A percentile compares a stretch with the other conserved stretches of the same genome.
Evolutionary conservation across 2,888 invertebrate genomes (phyloP).

Genomic region (Dicranocentrus wangi): DNA sequence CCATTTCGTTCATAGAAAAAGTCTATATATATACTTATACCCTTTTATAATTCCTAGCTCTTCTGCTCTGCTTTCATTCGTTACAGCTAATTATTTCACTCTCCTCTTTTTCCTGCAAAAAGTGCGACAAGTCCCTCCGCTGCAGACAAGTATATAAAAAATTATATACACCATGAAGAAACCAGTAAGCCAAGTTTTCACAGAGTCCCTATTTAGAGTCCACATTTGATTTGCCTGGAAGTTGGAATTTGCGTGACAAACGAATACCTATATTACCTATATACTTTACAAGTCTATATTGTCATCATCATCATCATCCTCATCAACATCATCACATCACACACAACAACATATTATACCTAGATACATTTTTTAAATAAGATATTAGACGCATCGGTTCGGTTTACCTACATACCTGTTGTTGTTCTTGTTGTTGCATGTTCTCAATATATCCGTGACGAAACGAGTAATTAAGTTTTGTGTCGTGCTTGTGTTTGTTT

Average conservation of each 20-base stretch:
- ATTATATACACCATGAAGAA: background rate
- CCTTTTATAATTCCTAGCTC: no score
- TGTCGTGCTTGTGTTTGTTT: constrained; percentile 57
- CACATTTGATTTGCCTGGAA: constrained; percentile 42
- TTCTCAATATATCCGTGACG: constrained; percentile 51
- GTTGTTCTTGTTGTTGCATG: constrained; percentile 26
- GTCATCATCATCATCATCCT: constrained; percentile 1
- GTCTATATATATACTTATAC: no score
- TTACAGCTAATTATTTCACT: constrained; percentile 51
- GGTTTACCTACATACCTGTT: constrained; percentile 49
- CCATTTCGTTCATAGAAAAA: no score
- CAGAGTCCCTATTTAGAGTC: constrained; percentile 30
- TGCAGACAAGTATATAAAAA: constrained; percentile 7
- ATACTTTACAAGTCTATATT: background rate
- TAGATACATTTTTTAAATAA: no score
- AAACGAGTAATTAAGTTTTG: constrained; percentile 61
- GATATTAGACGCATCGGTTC: no score
- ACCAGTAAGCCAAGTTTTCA: background rate
- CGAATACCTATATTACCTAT: constrained; percentile 1
- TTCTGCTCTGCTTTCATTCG: constrained; percentile 35
- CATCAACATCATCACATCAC: constrained; percentile 3
- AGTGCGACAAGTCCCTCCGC: background rate
- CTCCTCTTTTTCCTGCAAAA: constrained; percentile 3
- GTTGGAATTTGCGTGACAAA: constrained; percentile 43
- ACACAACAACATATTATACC: constrained; percentile 15